phyloP scores from a whole-genome alignment of 2,113 vertebrate species.

The Triplophysa rosa region DNA sequence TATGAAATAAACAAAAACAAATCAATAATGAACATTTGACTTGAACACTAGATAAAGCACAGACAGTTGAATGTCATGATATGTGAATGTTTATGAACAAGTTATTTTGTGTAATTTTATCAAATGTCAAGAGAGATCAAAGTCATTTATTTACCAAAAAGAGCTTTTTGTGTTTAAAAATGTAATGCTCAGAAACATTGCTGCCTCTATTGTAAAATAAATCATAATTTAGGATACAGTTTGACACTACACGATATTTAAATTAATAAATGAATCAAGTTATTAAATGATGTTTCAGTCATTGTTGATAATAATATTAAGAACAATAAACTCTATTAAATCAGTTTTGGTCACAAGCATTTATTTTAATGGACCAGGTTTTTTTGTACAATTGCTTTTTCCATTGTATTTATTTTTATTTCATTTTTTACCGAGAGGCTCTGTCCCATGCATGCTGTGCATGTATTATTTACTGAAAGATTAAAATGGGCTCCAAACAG shows the following conservation, averaged over 20 bases:
- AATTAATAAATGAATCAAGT: not conserved
- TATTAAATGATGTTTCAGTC: slow-evolving; percentile 14
- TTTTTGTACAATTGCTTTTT: not conserved
- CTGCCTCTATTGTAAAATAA: not conserved
- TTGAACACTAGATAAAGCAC: slow-evolving; percentile 5
- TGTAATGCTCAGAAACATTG: not conserved
- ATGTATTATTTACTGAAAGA: too few species aligned
- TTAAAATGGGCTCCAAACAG: not conserved
- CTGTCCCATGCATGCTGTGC: too few species aligned
- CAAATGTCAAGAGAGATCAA: not conserved
- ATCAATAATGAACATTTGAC: not conserved
- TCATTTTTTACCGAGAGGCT: not conserved
- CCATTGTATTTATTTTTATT: not conserved
- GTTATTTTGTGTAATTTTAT: not conserved
- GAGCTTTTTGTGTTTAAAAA: not conserved
- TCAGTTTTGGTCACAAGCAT: slow-evolving; percentile 1
- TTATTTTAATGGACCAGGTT: not conserved
- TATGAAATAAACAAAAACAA: slow-evolving; percentile 1
- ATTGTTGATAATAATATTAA: slow-evolving; percentile 28
- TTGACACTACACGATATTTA: not conserved
- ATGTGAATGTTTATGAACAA: not conserved
- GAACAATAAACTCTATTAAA: slow-evolving; percentile 42
- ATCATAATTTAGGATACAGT: slow-evolving; percentile 5
- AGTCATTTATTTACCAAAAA: slow-evolving; percentile 1
- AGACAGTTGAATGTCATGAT: slow-evolving; percentile 3